These are phyloP conservation scores for Lymantria dispar DNA, from an alignment of 2,888 invertebrate species.

Conservation along the genomic window DNA sequence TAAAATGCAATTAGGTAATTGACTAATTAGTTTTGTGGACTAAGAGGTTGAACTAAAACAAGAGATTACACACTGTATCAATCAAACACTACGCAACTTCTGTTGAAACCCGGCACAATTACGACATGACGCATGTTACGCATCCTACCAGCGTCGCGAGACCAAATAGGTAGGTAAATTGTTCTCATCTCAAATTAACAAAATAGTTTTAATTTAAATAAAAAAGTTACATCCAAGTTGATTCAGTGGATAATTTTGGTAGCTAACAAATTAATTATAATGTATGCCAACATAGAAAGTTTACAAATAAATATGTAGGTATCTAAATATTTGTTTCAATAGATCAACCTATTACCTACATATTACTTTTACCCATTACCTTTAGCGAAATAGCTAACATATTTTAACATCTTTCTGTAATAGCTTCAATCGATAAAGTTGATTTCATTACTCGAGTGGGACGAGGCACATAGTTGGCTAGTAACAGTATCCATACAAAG, in stretches of 20 bases:
- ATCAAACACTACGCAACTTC: constrained; percentile 65
- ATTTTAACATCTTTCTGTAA: too few relatives aligned
- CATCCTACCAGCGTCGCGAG: constrained; percentile 47
- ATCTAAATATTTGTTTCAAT: too few relatives aligned
- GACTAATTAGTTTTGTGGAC: constrained; percentile 40
- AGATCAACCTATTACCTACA: too few relatives aligned
- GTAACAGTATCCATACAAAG: neutral
- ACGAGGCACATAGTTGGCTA: neutral
- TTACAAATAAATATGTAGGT: too few relatives aligned
- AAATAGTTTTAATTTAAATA: too few relatives aligned
- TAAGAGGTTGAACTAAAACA: constrained; percentile 54
- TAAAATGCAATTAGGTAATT: constrained; percentile 24
- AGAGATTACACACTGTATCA: constrained; percentile 75
- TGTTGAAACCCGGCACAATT: constrained; percentile 65
- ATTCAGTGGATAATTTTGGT: too few relatives aligned
- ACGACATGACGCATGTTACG: constrained; percentile 61
- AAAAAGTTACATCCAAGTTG: too few relatives aligned
- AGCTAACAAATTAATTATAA: too few relatives aligned
- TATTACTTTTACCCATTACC: too few relatives aligned
- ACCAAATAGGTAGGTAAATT: constrained; percentile 7
- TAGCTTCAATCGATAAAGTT: neutral
- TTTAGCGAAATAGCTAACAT: too few relatives aligned
- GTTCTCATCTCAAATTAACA: too few relatives aligned
- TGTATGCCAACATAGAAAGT: too few relatives aligned
- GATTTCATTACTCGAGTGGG: neutral